phyloP scores from a whole-genome alignment of 2,888 invertebrate species.

The Drosophila aldrichi region DNA sequence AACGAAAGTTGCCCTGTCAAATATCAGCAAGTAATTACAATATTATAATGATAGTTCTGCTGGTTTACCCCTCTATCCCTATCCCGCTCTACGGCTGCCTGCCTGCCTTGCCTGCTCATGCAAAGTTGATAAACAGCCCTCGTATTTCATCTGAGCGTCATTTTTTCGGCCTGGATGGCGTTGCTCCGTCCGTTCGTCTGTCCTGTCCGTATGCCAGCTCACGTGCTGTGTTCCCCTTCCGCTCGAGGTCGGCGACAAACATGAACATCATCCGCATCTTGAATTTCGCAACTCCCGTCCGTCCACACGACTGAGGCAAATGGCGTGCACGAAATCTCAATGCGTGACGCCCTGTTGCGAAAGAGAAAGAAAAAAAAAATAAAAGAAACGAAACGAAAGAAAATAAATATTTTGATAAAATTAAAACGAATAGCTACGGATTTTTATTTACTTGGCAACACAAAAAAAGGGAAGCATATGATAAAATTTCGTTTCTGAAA shows the following conservation, averaged over 20 bases:
- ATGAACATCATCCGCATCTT: slow-evolving; percentile 42
- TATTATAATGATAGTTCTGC: background rate
- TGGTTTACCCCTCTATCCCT: background rate
- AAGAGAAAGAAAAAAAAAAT: background rate
- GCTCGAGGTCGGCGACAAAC: slow-evolving; percentile 41
- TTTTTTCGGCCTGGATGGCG: slow-evolving; percentile 1
- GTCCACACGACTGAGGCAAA: slow-evolving; percentile 38
- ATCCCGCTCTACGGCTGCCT: background rate
- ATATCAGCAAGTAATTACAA: background rate
- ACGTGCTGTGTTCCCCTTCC: slow-evolving; percentile 32
- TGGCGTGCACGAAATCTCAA: slow-evolving; percentile 48
- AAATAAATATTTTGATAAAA: slow-evolving; percentile 5
- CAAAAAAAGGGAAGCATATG: background rate
- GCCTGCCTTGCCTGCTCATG: background rate
- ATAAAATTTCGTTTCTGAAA: background rate
- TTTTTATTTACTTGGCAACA: slow-evolving; percentile 8
- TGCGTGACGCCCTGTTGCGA: slow-evolving; percentile 35
- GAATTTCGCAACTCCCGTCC: slow-evolving; percentile 20
- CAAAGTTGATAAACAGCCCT: slow-evolving; percentile 19
- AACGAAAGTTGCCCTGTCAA: background rate
- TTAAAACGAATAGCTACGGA: background rate
- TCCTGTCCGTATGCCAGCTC: slow-evolving; percentile 41
- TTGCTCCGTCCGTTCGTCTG: background rate
- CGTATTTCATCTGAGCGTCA: slow-evolving; percentile 17
- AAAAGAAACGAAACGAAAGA: background rate